These are phyloP conservation scores for Willowsia nigromaculata DNA, from an alignment of 2,888 invertebrate species.

Conservation along the genomic window DNA sequence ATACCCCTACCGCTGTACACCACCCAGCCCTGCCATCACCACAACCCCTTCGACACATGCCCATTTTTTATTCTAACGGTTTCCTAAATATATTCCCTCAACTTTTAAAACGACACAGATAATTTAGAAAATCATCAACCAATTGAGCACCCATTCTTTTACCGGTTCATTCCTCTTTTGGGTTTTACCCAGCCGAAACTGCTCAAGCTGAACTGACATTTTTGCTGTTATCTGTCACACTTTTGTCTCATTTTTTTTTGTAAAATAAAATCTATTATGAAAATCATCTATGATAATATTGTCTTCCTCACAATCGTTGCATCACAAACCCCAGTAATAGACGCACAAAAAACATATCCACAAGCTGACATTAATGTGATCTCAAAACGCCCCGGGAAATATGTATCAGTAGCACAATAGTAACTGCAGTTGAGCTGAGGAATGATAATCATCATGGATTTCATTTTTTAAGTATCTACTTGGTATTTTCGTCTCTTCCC, in stretches of 20 bases:
- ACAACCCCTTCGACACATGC: background rate
- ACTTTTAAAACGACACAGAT: background rate
- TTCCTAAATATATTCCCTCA: background rate
- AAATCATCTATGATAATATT: background rate
- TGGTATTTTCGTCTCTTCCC: slow-evolving; percentile 28
- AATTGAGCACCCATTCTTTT: background rate
- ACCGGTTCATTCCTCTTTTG: slow-evolving; percentile 4
- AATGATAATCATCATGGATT: background rate
- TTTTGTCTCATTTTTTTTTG: background rate
- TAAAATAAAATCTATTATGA: background rate
- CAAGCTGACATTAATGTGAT: background rate
- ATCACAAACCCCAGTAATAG: background rate
- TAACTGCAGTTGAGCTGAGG: background rate
- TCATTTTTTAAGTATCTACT: background rate
- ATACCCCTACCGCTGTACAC: background rate
- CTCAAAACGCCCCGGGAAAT: background rate
- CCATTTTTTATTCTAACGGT: background rate
- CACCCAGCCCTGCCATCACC: background rate
- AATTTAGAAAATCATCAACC: background rate
- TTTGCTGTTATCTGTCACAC: background rate
- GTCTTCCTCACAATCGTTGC: background rate
- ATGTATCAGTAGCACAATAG: background rate
- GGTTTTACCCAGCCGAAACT: slow-evolving; percentile 14
- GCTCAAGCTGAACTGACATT: background rate
- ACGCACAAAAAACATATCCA: background rate